Base-by-base conservation (phyloP, 2,113 vertebrate genomes). In the Pachyramphus minor region DNA sequence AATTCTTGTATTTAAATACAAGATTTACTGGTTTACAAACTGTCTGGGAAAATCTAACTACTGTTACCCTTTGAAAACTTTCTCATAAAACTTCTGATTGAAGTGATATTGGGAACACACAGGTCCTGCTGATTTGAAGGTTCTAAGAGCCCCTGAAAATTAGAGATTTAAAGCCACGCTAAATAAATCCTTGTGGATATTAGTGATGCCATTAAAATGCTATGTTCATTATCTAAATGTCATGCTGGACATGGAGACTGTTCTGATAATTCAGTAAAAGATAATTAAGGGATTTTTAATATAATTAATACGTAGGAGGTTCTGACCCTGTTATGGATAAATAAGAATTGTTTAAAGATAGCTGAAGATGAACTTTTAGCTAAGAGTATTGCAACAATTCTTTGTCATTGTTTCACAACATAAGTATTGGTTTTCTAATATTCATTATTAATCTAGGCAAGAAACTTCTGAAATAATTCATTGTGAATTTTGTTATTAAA, bases 151-250 rank as follows among this genome's bases (percentile, higher is more conserved):
- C 13, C 6, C 42, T 66, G 66, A 80, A 93, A 90, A 83, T 86
- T 55, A 94, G 41, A 60, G 31, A 64, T 87, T 85, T 77, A 84
- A 90, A 25, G 14, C 62, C 8, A 47, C 37, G 41, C 2, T 53
- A 74, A 88, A 69, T 83, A 97, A 92, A 90, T 80, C 53, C 59
- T 33, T 30, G 25, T 69, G 55, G 82, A 18, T 66, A 67, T 92
- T 90, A 86, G 20, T 62, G 68, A 92, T 77, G 72, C 25, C n/a
- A 73, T 50, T 90, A 83, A 90, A 92, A 75, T 77, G 25, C 6
- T 83, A 23, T 50, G 6, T 92, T 96, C 92, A 74, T 95, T 94
- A 90, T 77, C 81, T 93, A 95, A 95, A 96, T 95, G 84, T 84
- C 95, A 88, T 67, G 55, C 42, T 90, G 94, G 94, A 93, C 83